A percentile compares a stretch with the other conserved stretches of the same genome.
Conservation (phyloP, 2,797 vertebrate species). For the Sebastes jordani region DNA sequence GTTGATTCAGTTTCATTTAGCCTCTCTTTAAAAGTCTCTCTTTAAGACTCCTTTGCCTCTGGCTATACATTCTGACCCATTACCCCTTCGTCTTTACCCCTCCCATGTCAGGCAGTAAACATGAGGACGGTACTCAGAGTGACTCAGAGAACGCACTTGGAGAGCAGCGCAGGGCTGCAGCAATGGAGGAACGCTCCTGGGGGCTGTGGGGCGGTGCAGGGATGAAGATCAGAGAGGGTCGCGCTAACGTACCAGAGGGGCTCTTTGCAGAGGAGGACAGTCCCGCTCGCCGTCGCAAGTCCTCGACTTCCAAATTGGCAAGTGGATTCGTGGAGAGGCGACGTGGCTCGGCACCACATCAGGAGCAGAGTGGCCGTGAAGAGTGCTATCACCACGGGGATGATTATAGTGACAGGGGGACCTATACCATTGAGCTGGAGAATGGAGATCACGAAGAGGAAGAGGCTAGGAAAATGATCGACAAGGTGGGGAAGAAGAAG, state of each 20-base stretch:
- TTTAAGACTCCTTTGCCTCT: background rate
- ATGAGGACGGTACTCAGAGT: conserved; percentile 96
- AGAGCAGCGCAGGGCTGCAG: conserved; percentile 85
- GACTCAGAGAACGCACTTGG: conserved; percentile 92
- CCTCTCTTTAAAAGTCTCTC: background rate
- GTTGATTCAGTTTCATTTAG: background rate
- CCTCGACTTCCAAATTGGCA: conserved; percentile 82
- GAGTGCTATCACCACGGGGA: conserved; percentile 87
- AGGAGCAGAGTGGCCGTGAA: conserved; percentile 68
- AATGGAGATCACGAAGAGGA: conserved; percentile 91
- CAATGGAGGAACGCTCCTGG: conserved; percentile 79
- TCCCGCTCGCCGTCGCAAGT: conserved; percentile 89
- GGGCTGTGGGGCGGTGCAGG: conserved; percentile 80
- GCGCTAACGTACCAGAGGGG: conserved; percentile 85
- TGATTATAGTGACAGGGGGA: conserved; percentile 94
- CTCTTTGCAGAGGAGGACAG: conserved; percentile 92
- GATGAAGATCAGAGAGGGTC: conserved; percentile 82
- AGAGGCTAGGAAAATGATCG: conserved; percentile 93
- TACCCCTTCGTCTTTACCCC: conserved; percentile 6
- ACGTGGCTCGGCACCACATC: conserved; percentile 74
- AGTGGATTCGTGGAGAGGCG: conserved; percentile 74
- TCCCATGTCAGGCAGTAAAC: conserved; percentile 88
- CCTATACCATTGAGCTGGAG: conserved; percentile 94
- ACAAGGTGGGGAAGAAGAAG: conserved; percentile 85
- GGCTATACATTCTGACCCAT: background rate